Base-by-base conservation (phyloP, 2,888 invertebrate genomes). In the Leucophora obtusa region DNA sequence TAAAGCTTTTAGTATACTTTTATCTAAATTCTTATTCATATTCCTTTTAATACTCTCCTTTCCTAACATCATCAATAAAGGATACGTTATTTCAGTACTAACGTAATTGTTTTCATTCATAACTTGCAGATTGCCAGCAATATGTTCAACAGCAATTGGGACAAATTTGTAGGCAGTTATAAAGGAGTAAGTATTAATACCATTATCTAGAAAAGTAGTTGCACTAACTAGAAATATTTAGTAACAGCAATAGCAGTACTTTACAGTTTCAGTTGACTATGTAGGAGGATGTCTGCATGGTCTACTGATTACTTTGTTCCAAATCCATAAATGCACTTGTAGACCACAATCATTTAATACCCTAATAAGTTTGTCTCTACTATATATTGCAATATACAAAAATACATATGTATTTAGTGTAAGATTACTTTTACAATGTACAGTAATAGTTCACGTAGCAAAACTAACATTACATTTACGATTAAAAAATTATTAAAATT, bases 301-400 rank as follows among this genome's bases (percentile, higher is more conserved):
- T 38, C 11, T 38, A 9, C 6, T 11, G 6, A 10, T 11, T 11
- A 38, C 38, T 11, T 38, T 38, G 10, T 38, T 38, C 1, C 14
- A 38, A 38, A 38, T 38, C 1, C 4, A 4, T 38, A 38, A 10
- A 38, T 38, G 38, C 3, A 38, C 38, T 38, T 38, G 38, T 11
- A 38, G 2, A 38, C 2, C 38, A 18, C 21, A 66, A 54, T 71
- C 66, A 35, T 60, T 66, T 47, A 47, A 60, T 60, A 59, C 47
- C 35, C 54, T 35, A 72, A 66, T 65, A 62, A 38, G 50, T 60
- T 66, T 18, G 28, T 28, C 47, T 58, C 58, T 71, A n/a, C 53
- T 47, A 59, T 59, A 51, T 59, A 59, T 21, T 11, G 38, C 28
- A 28, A 28, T 28, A 28, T 7, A 43, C 21, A 33, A 17, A 38